Evolutionary conservation across 2,113 vertebrate species (phyloP), one percentile per base, ranked within the genome.

Genomic region (Nesogale talazaci): DNA sequence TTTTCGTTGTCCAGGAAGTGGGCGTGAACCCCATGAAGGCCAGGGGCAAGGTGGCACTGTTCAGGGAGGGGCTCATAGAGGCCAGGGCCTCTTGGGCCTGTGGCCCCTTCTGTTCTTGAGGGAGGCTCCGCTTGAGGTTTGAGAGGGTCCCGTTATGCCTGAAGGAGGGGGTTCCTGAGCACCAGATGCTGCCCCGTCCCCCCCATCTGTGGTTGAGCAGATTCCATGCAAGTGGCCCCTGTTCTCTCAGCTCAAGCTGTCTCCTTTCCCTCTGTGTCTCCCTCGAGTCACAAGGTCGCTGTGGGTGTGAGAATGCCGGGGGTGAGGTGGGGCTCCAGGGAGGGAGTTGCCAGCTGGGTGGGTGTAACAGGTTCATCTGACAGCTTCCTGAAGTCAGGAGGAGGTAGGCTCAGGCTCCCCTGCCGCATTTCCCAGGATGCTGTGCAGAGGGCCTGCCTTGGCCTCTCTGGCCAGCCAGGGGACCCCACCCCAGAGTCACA

Each of bases 201-300:
- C 14, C 16, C 1, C 0, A 3, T 27, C 31, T 52, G 36, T 31
- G 3, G 8, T 29, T 52, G 77, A n/a, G 70, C 0, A 4, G 22
- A 52, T 23, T 77, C 40, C 7, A 2, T 15, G 27, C 67, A 29
- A 25, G 40, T 19, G 20, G 4, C 15, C 38, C 40, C 36, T 86
- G 42, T 31, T 56, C 36, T 31, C 69, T 42, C 3, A 59, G 84
- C 57, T 38, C 31, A 77, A 3, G 31, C 74, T 80, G 23, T 31
- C 34, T 12, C 52, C n/a, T 83, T 34, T 25, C 74, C 15, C 25
- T 70, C 23, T 83, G 29, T 22, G 46, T 6, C 29, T 52, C 25
- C 69, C 20, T 23, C 5, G 22, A 6, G 46, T 70, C 82, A 52
- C 40, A 63, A 56, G 85, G 42, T 61, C 57, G 4, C 67, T 56